phyloP scores from a whole-genome alignment of 2,113 vertebrate species.

The Numida meleagris region DNA sequence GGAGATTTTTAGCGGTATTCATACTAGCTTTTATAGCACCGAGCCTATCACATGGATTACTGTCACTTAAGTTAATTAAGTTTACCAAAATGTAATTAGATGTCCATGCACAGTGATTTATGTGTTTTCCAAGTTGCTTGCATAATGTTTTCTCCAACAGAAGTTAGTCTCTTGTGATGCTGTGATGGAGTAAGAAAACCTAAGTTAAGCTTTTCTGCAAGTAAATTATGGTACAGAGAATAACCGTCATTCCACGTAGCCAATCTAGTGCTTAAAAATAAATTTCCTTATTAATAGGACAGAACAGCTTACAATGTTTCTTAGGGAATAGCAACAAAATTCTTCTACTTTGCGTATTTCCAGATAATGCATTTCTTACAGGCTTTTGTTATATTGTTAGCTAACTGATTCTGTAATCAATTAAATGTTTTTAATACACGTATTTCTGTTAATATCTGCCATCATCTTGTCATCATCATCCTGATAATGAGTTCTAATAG shows the following conservation, averaged over 20 bases:
- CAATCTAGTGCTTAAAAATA: not conserved
- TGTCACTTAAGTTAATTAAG: not conserved
- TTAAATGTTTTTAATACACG: not conserved
- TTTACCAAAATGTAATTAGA: not conserved
- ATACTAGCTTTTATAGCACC: not conserved
- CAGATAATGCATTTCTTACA: not conserved
- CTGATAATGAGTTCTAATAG: not conserved
- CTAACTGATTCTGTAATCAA: not conserved
- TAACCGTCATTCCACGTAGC: not conserved
- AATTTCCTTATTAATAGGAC: not conserved
- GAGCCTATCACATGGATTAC: not conserved
- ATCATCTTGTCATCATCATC: not conserved
- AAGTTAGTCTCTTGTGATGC: not conserved
- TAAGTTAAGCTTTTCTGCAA: not conserved
- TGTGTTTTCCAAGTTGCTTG: not conserved
- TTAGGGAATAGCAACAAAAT: not conserved
- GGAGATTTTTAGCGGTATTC: not conserved
- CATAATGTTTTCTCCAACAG: not conserved
- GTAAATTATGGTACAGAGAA: not conserved
- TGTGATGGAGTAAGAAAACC: not conserved
- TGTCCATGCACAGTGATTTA: not conserved
- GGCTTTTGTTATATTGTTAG: not conserved
- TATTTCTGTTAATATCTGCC: not conserved
- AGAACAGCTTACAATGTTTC: not conserved
- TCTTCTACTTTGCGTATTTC: not conserved